Percentiles rank a stretch among this genome's conserved stretches.
phyloP scores from a whole-genome alignment of 2,888 invertebrate species.

The Agriopis aurantiaria region DNA sequence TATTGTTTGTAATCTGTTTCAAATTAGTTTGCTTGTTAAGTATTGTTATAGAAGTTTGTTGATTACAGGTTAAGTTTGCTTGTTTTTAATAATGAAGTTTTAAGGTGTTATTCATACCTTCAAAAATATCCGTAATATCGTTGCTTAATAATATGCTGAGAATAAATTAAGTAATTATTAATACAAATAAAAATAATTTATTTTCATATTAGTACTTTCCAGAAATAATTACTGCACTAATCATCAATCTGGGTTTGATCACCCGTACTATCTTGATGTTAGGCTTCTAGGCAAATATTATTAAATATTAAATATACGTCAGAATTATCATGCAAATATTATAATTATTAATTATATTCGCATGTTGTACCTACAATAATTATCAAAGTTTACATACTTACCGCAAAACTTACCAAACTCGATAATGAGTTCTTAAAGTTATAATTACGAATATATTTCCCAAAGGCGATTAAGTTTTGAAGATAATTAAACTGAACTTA shows the following conservation, averaged over 20 bases:
- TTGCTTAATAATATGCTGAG: not conserved
- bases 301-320: no score
- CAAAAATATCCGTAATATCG: not conserved
- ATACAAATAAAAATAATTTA: no score
- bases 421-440: conserved; percentile 9
- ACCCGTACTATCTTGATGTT: no score
- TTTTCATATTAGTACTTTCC: no score
- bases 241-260: no score
- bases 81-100: not conserved
- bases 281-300: no score
- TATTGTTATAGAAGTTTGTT: conserved; percentile 2
- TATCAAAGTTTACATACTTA: not conserved
- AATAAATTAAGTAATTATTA: not conserved
- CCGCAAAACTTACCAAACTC: not conserved
- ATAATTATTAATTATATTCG: not conserved
- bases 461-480: not conserved
- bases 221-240: no score
- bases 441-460: not conserved
- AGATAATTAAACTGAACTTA: conserved; percentile 4
- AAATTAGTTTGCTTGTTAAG: conserved; percentile 22
- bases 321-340: no score
- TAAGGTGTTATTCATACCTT: no score
- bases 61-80: not conserved
- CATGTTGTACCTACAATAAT: not conserved
- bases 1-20: conserved; percentile 42